phyloP scores from a whole-genome alignment of 2,113 vertebrate genomes.

The Atlantisia rogersi region DNA sequence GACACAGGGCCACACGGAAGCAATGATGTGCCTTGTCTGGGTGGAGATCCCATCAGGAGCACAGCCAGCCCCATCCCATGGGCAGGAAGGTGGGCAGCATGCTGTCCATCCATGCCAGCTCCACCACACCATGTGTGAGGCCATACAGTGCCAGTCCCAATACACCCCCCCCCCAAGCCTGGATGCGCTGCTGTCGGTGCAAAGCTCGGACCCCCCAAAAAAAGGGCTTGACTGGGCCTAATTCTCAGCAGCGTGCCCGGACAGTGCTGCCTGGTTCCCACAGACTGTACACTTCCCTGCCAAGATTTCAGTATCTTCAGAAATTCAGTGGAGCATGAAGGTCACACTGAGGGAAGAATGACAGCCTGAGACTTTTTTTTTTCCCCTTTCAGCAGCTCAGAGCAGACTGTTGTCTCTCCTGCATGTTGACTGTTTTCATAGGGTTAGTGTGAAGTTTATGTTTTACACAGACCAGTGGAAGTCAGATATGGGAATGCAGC shows the following conservation, averaged over 20 bases:
- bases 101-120: fast-evolving
- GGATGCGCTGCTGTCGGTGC: neutral
- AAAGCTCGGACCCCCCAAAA: neutral
- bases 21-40: fast-evolving
- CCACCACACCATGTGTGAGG: fast-evolving
- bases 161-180: neutral
- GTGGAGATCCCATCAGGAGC: neutral
- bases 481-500: conserved; percentile 36
- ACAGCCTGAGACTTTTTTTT: conserved; percentile 60
- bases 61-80: fast-evolving
- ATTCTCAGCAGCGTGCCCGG: conserved; percentile 24
- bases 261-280: conserved; percentile 68
- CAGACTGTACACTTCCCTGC: conserved; percentile 74
- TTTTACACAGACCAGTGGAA: conserved; percentile 57
- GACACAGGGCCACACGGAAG: fast-evolving
- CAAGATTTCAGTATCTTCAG: conserved; percentile 78
- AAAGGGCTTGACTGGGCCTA: conserved; percentile 2
- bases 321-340: conserved; percentile 73
- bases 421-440: conserved; percentile 63
- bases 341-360: conserved; percentile 73
- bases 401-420: conserved; percentile 54
- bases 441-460: conserved; percentile 63
- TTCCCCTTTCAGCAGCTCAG: conserved; percentile 31
- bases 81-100: neutral
- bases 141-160: neutral